phyloP scores from a whole-genome alignment of 2,113 vertebrate genomes.

The Chloropsis cyanopogon region DNA sequence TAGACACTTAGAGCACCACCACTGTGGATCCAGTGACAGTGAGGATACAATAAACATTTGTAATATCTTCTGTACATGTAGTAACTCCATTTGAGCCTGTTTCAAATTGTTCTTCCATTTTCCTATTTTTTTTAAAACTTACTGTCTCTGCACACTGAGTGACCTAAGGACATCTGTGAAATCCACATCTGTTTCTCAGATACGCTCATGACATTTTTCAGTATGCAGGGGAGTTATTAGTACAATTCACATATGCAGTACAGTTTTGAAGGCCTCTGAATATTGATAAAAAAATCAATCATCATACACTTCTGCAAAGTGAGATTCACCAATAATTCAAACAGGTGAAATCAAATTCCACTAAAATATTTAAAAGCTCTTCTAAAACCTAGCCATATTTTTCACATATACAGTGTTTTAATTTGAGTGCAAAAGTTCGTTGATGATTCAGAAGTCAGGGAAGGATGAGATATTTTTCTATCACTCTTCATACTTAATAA shows the following conservation, averaged over 20 bases:
- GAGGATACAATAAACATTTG: background rate
- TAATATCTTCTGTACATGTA: background rate
- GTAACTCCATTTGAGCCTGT: background rate
- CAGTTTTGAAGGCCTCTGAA: background rate
- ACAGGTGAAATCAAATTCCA: background rate
- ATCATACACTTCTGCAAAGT: background rate
- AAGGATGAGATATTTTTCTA: background rate
- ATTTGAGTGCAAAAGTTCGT: background rate
- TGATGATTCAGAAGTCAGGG: background rate
- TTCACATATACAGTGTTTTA: background rate
- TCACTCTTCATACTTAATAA: background rate
- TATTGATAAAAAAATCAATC: background rate
- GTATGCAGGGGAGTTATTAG: background rate
- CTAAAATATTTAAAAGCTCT: background rate
- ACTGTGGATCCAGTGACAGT: background rate
- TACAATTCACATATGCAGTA: background rate
- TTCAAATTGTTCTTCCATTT: background rate
- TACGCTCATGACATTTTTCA: background rate
- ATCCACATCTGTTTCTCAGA: background rate
- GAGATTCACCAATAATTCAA: background rate
- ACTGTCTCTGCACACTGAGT: background rate
- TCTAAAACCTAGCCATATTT: background rate
- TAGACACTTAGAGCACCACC: background rate
- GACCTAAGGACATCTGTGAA: background rate
- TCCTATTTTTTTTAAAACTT: background rate